These are phyloP conservation scores for Phylloscopus collybita DNA, from an alignment of 2,797 vertebrate species.

Conservation along the genomic window DNA sequence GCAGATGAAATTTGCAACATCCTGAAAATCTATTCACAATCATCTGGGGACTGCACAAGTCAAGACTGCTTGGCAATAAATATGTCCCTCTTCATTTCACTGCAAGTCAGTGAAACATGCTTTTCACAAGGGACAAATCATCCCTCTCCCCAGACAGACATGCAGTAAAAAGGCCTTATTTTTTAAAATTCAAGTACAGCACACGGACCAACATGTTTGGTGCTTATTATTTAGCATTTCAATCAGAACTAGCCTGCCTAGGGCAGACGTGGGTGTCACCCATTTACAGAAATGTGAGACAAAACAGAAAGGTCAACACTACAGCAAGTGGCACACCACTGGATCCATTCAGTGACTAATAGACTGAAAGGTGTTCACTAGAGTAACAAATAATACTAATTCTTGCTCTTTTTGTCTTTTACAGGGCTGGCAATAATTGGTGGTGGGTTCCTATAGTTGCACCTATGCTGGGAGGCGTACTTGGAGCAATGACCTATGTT, in stretches of 20 bases:
- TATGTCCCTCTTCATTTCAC: background rate
- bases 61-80: background rate
- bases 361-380: background rate
- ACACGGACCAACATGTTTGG: rapidly evolving
- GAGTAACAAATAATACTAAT: background rate
- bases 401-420: background rate
- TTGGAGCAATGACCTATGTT: conserved; percentile 87
- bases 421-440: conserved; percentile 89
- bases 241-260: background rate
- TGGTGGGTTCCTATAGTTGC: conserved; percentile 96
- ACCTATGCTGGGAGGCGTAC: conserved; percentile 87
- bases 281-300: background rate
- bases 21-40: background rate
- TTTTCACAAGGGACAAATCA: background rate
- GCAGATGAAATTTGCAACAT: background rate
- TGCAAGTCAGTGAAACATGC: background rate
- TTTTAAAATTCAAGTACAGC: background rate
- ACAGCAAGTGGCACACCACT: rapidly evolving
- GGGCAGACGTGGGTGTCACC: background rate
- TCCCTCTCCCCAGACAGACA: background rate
- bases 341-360: background rate
- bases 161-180: background rate
- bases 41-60: background rate
- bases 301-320: background rate
- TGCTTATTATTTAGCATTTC: background rate